Conservation (phyloP, 2,888 invertebrate genomes). For the Urechis unicinctus region DNA sequence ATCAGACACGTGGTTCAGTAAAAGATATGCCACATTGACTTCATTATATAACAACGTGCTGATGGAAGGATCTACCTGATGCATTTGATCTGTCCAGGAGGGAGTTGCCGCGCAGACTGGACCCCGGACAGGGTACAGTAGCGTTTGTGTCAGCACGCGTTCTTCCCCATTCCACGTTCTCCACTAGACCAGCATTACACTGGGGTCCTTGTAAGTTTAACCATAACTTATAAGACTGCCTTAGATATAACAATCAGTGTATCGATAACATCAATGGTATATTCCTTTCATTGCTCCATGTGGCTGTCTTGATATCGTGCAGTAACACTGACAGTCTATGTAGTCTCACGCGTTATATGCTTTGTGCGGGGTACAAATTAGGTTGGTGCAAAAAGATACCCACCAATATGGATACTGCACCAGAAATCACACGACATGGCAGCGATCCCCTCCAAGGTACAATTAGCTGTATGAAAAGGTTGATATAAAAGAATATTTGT, state of each 20-base stretch:
- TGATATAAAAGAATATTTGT: too few species aligned
- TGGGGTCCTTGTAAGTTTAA: slow-evolving; percentile 47
- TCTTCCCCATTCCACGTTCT: slow-evolving; percentile 45
- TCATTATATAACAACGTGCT: too few species aligned
- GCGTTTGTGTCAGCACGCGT: slow-evolving; percentile 39
- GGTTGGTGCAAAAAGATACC: too few species aligned
- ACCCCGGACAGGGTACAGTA: slow-evolving; percentile 37
- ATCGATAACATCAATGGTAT: too few species aligned
- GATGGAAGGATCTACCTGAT: too few species aligned
- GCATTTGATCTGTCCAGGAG: too few species aligned
- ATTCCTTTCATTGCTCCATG: too few species aligned
- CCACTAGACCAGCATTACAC: slow-evolving; percentile 45
- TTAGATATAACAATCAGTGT: too few species aligned
- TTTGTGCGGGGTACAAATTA: too few species aligned
- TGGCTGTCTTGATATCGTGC: background rate
- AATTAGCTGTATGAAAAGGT: slow-evolving; percentile 15
- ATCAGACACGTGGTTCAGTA: too few species aligned
- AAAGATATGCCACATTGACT: too few species aligned
- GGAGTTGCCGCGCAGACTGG: background rate
- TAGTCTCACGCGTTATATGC: background rate
- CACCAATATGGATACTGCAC: slow-evolving; percentile 45
- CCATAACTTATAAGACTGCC: too few species aligned
- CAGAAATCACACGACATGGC: slow-evolving; percentile 42
- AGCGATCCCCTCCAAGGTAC: slow-evolving; percentile 30
- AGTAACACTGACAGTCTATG: background rate